phyloP scores from a whole-genome alignment of 1,140 invertebrate species.

The Panagrolaimus sp. region DNA sequence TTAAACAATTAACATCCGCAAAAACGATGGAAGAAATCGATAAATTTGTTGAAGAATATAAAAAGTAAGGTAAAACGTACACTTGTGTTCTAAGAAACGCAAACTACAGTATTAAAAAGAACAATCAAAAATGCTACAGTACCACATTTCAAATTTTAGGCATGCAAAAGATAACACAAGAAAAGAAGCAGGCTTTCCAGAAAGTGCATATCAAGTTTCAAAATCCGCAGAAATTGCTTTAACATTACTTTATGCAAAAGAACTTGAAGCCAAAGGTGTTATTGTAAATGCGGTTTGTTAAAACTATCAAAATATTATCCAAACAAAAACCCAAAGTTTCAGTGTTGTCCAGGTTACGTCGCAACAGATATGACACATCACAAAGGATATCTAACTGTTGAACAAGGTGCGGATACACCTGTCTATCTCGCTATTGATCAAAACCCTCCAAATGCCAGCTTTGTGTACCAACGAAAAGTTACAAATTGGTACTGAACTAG shows the following conservation, averaged over 20 bases:
- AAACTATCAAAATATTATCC: neutral
- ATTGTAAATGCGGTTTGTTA: neutral
- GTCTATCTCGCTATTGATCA: constrained; percentile 8
- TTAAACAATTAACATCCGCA: neutral
- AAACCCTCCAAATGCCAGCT: constrained; percentile 20
- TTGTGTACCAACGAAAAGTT: constrained; percentile 7
- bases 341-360: neutral
- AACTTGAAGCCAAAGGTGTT: neutral
- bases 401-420: neutral
- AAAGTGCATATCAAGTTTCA: neutral
- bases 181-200: neutral
- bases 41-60: constrained; percentile 1
- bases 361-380: constrained; percentile 9
- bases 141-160: neutral
- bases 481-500: neutral
- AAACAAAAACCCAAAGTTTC: neutral
- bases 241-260: neutral
- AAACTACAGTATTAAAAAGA: neutral
- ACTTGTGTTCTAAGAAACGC: neutral
- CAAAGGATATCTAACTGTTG: neutral
- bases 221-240: neutral
- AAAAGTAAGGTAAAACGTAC: neutral
- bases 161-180: neutral
- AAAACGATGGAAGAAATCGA: neutral
- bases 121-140: no score